These are phyloP conservation scores for Tragopan temminckii DNA, from an alignment of 2,797 vertebrate genomes.

Conservation along the genomic window DNA sequence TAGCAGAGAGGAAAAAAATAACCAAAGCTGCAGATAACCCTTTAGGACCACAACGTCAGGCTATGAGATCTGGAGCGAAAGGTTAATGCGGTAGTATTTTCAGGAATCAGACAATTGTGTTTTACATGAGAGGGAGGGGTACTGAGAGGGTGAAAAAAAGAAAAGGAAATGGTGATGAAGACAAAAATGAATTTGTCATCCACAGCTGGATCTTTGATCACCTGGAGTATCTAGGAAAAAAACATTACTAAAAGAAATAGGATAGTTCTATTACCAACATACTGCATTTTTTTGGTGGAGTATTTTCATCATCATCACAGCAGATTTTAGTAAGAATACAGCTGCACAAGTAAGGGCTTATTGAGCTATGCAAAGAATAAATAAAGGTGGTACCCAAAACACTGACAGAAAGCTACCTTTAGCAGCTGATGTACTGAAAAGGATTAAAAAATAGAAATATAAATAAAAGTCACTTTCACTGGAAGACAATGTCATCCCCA, in stretches of 20 bases:
- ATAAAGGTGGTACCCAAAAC: conserved; percentile 61
- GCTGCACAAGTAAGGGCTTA: conserved; percentile 22
- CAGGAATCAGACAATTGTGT: conserved; percentile 31
- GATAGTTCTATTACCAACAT: conserved; percentile 23
- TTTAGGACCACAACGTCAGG: conserved; percentile 55
- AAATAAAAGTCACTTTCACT: conserved; percentile 74
- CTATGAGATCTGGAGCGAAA: conserved; percentile 35
- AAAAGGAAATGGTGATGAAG: conserved; percentile 48
- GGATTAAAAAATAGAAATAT: neutral
- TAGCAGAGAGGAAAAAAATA: conserved; percentile 72
- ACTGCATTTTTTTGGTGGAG: neutral
- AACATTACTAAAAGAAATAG: conserved; percentile 20
- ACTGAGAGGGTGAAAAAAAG: neutral
- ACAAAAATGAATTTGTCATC: conserved; percentile 60
- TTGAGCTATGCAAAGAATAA: conserved; percentile 31
- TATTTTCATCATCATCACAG: conserved; percentile 30
- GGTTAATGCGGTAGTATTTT: conserved; percentile 51
- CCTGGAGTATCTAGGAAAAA: conserved; percentile 29
- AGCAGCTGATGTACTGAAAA: conserved; percentile 31
- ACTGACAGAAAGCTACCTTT: conserved; percentile 50
- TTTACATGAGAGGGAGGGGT: conserved; percentile 12
- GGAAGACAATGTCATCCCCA: conserved; percentile 72
- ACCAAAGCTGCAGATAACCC: conserved; percentile 75
- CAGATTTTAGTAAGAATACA: conserved; percentile 24
- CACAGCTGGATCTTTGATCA: conserved; percentile 42